Base-by-base conservation (phyloP, 2,113 vertebrate species). In the Callipepla californica region DNA sequence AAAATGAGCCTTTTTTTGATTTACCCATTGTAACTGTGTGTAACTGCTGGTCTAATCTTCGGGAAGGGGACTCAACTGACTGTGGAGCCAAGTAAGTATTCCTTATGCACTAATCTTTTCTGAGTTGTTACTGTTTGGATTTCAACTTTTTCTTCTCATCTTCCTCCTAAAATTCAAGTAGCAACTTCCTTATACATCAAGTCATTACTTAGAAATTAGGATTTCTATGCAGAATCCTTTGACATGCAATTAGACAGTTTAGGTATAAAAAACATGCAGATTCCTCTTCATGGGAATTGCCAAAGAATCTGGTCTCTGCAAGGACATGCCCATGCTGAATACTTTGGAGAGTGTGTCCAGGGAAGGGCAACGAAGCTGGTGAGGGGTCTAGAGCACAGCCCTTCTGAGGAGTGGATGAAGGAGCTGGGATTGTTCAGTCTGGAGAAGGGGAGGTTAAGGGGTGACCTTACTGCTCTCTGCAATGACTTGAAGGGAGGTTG, bases 51-150 rank as follows among this genome's bases (percentile, higher is more conserved):
- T 34, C 90, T 95, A 15, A 3, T 86, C 15, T 95, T 94, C 21
- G 94, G 81, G 21, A 84, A 42, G 1, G 92, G 94, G 13, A 95
- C 87, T 38, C 76, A 79, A 32, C 84, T 95, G 72, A 91, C 62
- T 0, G 80, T 94, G 75, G 87, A 92, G 42, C 80, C 92, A 82
- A 47, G 94, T 95, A 85, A 5, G 94, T 90, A 45, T 62, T 77
- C 42, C 34, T 75, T 66, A 42, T 34, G 7, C 7, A 16, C 42
- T 32, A 53, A 30, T 4, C 6, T 92, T 57, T 72, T 40, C 69
- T 61, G 34, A 51, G 7, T 32, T 82, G 38, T 9, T 80, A 32
- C 3, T 89, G 10, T 44, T 74, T 77, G 12, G 6, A 58, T 65
- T 83, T 57, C 16, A 3, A 17, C 28, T 9, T 45, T 57, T 51